phyloP scores from a whole-genome alignment of 1,140 invertebrate species.

The Stegodyphus dumicola region DNA sequence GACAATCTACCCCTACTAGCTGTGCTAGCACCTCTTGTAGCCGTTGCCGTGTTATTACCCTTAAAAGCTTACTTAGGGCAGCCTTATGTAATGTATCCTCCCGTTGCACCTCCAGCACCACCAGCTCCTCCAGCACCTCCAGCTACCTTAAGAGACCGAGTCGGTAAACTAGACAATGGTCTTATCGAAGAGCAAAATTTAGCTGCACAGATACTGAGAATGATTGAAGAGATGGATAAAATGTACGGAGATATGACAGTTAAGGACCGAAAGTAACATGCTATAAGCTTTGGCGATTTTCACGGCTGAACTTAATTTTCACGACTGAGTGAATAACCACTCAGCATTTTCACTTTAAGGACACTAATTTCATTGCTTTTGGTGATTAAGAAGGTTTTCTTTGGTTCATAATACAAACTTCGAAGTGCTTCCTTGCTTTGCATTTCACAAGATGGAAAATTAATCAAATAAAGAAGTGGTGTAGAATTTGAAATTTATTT shows the following conservation, averaged over 20 bases:
- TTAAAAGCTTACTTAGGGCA: slow-evolving; percentile 39
- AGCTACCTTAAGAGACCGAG: neutral
- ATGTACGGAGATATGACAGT: slow-evolving; percentile 10
- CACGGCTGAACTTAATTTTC: too few relatives aligned
- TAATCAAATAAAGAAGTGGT: too few relatives aligned
- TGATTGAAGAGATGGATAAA: slow-evolving; percentile 53
- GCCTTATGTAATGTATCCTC: slow-evolving; percentile 29
- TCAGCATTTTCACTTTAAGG: too few relatives aligned
- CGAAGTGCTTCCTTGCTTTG: too few relatives aligned
- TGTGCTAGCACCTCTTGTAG: slow-evolving; percentile 32
- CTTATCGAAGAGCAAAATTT: slow-evolving; percentile 14
- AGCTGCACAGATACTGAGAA: slow-evolving; percentile 31
- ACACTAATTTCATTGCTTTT: too few relatives aligned
- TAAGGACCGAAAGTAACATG: slow-evolving; percentile 5
- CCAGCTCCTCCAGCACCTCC: neutral
- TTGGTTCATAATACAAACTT: too few relatives aligned
- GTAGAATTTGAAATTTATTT: too few relatives aligned
- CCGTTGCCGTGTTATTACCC: slow-evolving; percentile 26
- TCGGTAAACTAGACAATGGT: slow-evolving; percentile 5
- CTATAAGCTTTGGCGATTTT: too few relatives aligned
- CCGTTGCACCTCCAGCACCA: slow-evolving; percentile 23
- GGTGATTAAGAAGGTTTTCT: too few relatives aligned
- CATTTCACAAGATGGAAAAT: too few relatives aligned
- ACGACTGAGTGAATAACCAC: too few relatives aligned
- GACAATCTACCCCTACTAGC: slow-evolving; percentile 49